These are phyloP conservation scores for Eriosoma lanigerum DNA, from an alignment of 1,140 invertebrate genomes.

Conservation along the genomic window DNA sequence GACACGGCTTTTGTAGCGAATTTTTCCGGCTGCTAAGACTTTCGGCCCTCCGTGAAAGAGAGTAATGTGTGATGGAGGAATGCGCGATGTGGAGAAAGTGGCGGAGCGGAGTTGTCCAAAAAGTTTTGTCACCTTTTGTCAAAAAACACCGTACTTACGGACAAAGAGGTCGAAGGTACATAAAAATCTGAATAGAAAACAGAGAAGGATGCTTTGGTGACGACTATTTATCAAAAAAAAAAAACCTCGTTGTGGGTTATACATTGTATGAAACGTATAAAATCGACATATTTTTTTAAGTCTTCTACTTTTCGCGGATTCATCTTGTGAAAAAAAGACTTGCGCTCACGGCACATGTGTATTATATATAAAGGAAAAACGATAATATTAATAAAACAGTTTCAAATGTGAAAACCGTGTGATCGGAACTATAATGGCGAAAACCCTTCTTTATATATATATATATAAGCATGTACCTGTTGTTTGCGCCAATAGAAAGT, in stretches of 20 bases:
- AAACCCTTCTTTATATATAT: neutral
- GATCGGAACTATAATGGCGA: neutral
- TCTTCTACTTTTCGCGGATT: neutral
- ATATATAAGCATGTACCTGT: slow-evolving; percentile 29
- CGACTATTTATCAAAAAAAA: slow-evolving; percentile 46
- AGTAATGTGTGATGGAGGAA: neutral
- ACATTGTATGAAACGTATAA: slow-evolving; percentile 12
- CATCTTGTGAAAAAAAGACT: neutral
- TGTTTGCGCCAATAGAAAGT: neutral
- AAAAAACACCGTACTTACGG: slow-evolving; percentile 37
- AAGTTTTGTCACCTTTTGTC: slow-evolving; percentile 52
- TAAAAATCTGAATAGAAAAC: slow-evolving; percentile 44
- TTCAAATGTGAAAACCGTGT: slow-evolving; percentile 21
- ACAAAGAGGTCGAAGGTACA: slow-evolving; percentile 34
- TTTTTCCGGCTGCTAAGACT: slow-evolving; percentile 45
- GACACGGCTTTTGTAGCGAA: slow-evolving; percentile 44
- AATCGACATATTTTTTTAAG: slow-evolving; percentile 10
- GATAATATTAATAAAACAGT: slow-evolving; percentile 30
- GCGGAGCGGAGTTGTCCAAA: slow-evolving; percentile 30
- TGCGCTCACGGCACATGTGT: no score
- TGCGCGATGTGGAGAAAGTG: neutral
- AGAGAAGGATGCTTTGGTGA: slow-evolving; percentile 29
- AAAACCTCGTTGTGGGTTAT: neutral
- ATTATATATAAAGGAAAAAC: neutral
- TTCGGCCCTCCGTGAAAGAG: neutral